Percentiles rank a stretch among this genome's conserved stretches.
Evolutionary conservation across 2,888 invertebrate species (phyloP).

Genomic region (Machimus rusticus): DNA sequence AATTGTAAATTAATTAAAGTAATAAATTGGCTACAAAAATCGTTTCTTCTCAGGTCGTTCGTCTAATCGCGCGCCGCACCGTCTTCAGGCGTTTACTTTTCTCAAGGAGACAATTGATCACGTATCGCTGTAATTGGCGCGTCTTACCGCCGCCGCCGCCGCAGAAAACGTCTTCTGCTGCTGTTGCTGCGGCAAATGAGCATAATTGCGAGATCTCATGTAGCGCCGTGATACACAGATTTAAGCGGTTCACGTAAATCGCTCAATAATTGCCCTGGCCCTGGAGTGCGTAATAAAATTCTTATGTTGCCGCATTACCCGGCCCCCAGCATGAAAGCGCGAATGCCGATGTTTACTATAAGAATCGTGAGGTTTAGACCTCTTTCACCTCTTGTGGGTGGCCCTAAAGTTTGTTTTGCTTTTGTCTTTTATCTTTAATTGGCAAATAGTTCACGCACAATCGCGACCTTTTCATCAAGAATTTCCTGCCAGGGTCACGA

Average conservation of each 20-base stretch:
- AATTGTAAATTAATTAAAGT: conserved; percentile 10
- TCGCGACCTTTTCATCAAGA: not conserved
- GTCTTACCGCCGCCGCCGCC: not conserved
- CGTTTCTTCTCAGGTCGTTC: conserved; percentile 4
- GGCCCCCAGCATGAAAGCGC: not conserved
- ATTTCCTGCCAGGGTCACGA: not conserved
- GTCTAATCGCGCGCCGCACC: not conserved
- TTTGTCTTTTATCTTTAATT: not conserved
- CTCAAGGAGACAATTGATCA: conserved; percentile 27
- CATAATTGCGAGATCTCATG: not conserved
- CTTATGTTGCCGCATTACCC: not conserved
- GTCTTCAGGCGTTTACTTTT: conserved; percentile 20
- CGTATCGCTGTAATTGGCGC: conserved; percentile 1
- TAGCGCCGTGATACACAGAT: not conserved
- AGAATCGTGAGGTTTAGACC: not conserved
- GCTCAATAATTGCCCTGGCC: not conserved
- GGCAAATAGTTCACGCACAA: not conserved
- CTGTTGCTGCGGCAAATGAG: not conserved
- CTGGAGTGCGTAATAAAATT: not conserved
- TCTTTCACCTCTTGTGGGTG: not conserved
- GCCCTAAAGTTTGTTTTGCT: not conserved
- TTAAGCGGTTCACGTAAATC: not conserved
- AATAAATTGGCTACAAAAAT: conserved; percentile 18
- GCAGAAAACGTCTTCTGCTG: not conserved
- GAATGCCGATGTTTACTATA: not conserved